Evolutionary conservation across 1,140 invertebrate species (phyloP), one percentile per base, ranked within the genome.

Genomic region (Globodera ellingtonae): DNA sequence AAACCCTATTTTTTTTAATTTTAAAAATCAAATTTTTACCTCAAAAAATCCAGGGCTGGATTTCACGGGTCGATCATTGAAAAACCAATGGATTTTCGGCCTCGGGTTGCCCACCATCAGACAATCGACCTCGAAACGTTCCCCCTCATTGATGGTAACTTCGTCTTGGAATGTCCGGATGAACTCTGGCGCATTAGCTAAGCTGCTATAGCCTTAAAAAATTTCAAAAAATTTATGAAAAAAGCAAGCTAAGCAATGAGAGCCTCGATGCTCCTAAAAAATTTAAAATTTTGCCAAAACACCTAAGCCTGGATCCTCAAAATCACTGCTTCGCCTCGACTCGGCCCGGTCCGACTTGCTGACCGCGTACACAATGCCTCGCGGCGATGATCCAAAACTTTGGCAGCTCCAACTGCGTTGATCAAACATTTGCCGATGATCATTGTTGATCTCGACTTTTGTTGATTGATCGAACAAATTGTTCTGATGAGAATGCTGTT

Each of bases 1-100:
- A 35, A 35, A 35, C 0, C 35, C 2, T n/a, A n/a, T n/a, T n/a
- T n/a, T n/a, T n/a, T n/a, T n/a, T n/a, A n/a, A n/a, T n/a, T n/a
- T n/a, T n/a, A n/a, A n/a, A n/a, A n/a, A n/a, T n/a, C n/a, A n/a
- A n/a, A n/a, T n/a, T 79, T 75, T 24, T 79, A 84, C 86, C 75
- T 87, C 85, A 44, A 80, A 82, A 75, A 89, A 86, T 65, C 88
- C 79, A 44, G 71, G 79, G 72, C 88, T 88, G 6, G 81, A 84
- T 48, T 80, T 82, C n/a, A 92, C 86, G 56, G 89, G 90, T 52
- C 90, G 86, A 78, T 90, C 90, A 82, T 91, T 91, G 79, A 91
- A 91, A 76, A 87, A 89, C 90, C 91, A 91, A 24, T 88, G 85
- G n/a, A 91, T 90, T 83, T 90, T 90, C 75, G 91, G 91, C 82